Evolutionary conservation across 2,888 invertebrate genomes (phyloP).

Genomic region (Polietes domitor): DNA sequence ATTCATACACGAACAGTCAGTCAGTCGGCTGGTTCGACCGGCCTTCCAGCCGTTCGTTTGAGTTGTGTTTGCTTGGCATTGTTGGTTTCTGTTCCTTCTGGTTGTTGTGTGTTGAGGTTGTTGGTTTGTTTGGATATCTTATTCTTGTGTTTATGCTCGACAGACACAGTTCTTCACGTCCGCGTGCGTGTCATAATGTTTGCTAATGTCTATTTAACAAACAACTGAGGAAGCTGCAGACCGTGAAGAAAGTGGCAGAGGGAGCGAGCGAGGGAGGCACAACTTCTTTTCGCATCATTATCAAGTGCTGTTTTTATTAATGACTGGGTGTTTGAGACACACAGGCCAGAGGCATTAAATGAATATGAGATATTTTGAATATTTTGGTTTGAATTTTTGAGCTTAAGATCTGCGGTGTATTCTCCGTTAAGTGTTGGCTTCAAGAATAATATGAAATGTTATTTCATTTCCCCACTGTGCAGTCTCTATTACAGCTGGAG

Average conservation of each 20-base stretch:
- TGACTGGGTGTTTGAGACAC: too few relatives aligned
- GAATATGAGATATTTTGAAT: too few relatives aligned
- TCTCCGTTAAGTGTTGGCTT: too few relatives aligned
- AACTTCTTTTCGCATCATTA: too few relatives aligned
- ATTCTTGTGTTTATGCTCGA: neutral
- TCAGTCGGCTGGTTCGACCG: neutral
- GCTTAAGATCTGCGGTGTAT: too few relatives aligned
- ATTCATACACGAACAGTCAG: neutral
- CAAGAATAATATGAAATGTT: too few relatives aligned
- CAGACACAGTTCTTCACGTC: neutral
- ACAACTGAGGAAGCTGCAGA: neutral
- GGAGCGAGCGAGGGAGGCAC: neutral
- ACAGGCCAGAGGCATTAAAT: too few relatives aligned
- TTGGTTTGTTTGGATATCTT: neutral
- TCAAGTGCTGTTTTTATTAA: too few relatives aligned
- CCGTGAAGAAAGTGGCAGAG: neutral
- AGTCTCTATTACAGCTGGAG: too few relatives aligned
- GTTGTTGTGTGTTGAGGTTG: neutral
- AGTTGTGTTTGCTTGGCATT: neutral
- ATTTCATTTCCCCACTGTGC: too few relatives aligned
- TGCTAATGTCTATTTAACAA: neutral
- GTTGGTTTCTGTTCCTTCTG: neutral
- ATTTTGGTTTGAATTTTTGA: too few relatives aligned
- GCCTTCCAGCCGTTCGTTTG: neutral
- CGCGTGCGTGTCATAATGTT: conserved; percentile 12